Percentiles rank a stretch among this genome's conserved stretches.
These are phyloP conservation scores for Paramormyrops kingsleyae DNA, from an alignment of 2,113 vertebrate species.

Conservation along the genomic window DNA sequence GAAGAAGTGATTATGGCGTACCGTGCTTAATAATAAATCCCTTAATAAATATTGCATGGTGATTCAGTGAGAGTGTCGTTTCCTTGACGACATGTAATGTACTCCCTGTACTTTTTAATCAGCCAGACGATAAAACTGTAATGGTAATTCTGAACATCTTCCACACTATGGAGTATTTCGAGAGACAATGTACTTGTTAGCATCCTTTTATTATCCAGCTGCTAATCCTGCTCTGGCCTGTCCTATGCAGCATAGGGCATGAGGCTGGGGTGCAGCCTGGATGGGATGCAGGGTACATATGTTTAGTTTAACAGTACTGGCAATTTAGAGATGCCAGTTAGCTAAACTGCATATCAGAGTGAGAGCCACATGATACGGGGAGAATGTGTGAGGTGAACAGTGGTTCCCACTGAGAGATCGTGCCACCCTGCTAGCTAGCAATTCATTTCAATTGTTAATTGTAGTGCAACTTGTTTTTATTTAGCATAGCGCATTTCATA, in stretches of 20 bases:
- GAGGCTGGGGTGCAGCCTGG: neutral
- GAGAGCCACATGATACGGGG: neutral
- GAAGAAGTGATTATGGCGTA: neutral
- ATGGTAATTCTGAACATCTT: neutral
- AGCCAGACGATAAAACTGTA: neutral
- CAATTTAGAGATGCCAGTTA: neutral
- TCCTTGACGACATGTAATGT: neutral
- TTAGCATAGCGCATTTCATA: neutral
- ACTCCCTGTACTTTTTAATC: neutral
- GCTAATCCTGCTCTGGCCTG: neutral
- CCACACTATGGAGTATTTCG: neutral
- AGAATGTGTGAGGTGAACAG: neutral
- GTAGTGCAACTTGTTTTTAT: neutral
- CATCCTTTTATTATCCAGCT: neutral
- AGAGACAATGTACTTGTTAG: neutral
- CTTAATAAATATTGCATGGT: constrained; percentile 5
- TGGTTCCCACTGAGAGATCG: neutral
- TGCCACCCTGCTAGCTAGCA: neutral
- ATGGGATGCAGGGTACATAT: neutral
- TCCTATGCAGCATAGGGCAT: neutral
- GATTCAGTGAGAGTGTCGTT: neutral
- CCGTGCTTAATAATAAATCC: neutral
- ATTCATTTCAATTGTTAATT: neutral
- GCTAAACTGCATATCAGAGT: neutral
- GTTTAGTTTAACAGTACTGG: neutral